These are phyloP conservation scores for Eolophus roseicapilla DNA, from an alignment of 2,113 vertebrate species.

Conservation along the genomic window DNA sequence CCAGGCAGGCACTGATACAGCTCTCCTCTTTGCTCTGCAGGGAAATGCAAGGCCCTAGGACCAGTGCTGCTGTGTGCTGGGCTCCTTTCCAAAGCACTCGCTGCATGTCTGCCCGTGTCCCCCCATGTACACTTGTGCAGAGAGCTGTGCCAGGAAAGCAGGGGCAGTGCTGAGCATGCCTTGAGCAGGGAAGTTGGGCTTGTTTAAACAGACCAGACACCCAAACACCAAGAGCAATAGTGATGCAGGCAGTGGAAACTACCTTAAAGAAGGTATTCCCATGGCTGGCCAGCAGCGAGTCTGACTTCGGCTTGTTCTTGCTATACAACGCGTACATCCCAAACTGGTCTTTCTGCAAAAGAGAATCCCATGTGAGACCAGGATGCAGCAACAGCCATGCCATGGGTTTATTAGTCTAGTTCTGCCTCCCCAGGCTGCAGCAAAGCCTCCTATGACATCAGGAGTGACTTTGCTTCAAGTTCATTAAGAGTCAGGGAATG, in stretches of 20 bases:
- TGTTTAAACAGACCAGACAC: neutral
- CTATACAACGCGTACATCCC: constrained; percentile 86
- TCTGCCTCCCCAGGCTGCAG: neutral
- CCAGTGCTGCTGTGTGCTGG: neutral
- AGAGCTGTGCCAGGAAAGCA: neutral
- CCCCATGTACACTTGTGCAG: neutral
- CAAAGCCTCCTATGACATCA: neutral
- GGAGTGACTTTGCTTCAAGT: neutral
- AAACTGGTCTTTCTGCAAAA: constrained; percentile 84
- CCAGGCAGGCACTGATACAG: neutral
- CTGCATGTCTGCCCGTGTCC: neutral
- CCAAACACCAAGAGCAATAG: neutral
- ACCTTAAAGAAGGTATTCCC: constrained; percentile 88
- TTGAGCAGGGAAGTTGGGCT: neutral
- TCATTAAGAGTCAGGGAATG: neutral
- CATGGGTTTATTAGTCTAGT: neutral
- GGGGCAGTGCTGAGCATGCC: neutral
- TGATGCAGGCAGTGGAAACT: neutral
- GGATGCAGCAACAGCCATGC: rapidly evolving
- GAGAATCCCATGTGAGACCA: neutral
- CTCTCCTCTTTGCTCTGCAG: neutral
- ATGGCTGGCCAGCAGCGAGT: constrained; percentile 81
- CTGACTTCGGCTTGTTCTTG: constrained; percentile 87
- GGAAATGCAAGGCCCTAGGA: neutral
- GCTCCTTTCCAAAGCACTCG: neutral